A percentile compares a stretch with the other conserved stretches of the same genome.
These are phyloP conservation scores for Xyrichtys novacula DNA, from an alignment of 2,797 vertebrate genomes.

Conservation along the genomic window DNA sequence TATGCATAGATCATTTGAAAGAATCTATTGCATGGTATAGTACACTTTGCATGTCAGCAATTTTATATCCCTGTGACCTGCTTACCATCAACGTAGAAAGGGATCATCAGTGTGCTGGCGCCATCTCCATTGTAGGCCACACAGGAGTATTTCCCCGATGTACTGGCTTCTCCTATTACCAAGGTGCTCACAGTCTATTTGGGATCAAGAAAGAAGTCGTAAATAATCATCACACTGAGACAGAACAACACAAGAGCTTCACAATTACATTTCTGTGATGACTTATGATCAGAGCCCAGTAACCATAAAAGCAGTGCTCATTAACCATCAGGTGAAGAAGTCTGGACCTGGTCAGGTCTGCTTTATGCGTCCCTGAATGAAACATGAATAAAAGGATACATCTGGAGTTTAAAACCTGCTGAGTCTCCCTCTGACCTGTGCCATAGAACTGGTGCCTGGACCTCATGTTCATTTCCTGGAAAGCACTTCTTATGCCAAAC, in stretches of 20 bases:
- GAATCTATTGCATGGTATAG: slow-evolving; percentile 21
- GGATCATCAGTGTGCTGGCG: slow-evolving; percentile 67
- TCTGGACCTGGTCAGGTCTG: slow-evolving; percentile 39
- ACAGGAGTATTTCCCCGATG: slow-evolving; percentile 88
- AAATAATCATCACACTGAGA: slow-evolving; percentile 19
- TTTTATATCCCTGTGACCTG: slow-evolving; percentile 31
- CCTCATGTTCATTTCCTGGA: slow-evolving; percentile 69
- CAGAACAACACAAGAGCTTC: not conserved
- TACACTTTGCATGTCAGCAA: slow-evolving; percentile 12
- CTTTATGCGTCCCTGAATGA: slow-evolving; percentile 48
- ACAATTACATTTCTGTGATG: slow-evolving; percentile 14
- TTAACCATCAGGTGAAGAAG: slow-evolving; percentile 45
- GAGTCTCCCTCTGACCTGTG: slow-evolving; percentile 45
- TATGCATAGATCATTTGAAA: slow-evolving; percentile 55
- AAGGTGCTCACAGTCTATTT: slow-evolving; percentile 88
- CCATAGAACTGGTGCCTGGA: slow-evolving; percentile 32
- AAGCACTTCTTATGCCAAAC: slow-evolving; percentile 70
- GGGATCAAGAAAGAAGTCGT: slow-evolving; percentile 27
- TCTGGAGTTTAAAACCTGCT: slow-evolving; percentile 69
- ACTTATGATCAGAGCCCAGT: slow-evolving; percentile 21
- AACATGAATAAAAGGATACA: slow-evolving; percentile 77
- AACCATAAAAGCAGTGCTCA: slow-evolving; percentile 19
- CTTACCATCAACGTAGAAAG: slow-evolving; percentile 91
- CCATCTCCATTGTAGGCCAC: slow-evolving; percentile 82
- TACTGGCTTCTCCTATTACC: slow-evolving; percentile 75